These are phyloP conservation scores for Platerodrilus igneus DNA, from an alignment of 2,888 invertebrate species.

Conservation along the genomic window DNA sequence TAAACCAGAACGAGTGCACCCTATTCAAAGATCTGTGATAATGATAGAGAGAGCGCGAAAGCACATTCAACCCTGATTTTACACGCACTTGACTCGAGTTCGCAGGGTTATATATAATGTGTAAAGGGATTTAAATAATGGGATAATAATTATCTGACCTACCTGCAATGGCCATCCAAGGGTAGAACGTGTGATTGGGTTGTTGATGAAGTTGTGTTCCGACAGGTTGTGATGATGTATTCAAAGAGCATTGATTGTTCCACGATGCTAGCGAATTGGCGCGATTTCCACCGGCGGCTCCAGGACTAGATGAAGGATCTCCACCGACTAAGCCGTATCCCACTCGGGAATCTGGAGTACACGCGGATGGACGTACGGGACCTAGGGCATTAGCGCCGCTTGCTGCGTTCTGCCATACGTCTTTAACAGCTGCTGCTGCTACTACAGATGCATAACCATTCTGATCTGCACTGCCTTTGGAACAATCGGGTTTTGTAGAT, in stretches of 20 bases:
- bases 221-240: slow-evolving; percentile 71
- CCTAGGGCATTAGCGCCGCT: slow-evolving; percentile 59
- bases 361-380: slow-evolving; percentile 78
- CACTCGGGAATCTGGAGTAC: slow-evolving; percentile 82
- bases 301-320: slow-evolving; percentile 71
- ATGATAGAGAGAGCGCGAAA: slow-evolving; percentile 41
- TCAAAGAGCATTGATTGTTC: slow-evolving; percentile 85
- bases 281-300: slow-evolving; percentile 55
- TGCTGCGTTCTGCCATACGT: slow-evolving; percentile 63
- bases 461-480: slow-evolving; percentile 59
- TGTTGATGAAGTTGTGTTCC: slow-evolving; percentile 85
- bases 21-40: slow-evolving; percentile 31
- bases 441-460: slow-evolving; percentile 66
- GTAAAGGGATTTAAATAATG: slow-evolving; percentile 6
- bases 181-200: slow-evolving; percentile 92
- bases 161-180: slow-evolving; percentile 99
- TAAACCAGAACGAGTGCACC: slow-evolving; percentile 25
- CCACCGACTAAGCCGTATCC: slow-evolving; percentile 76
- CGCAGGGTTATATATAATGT: slow-evolving; percentile 16
- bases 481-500: slow-evolving; percentile 71
- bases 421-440: slow-evolving; percentile 61
- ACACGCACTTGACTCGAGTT: slow-evolving; percentile 56
- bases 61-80: slow-evolving; percentile 52
- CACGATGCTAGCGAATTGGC: slow-evolving; percentile 66
- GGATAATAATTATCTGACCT: slow-evolving; percentile 9